Percentiles rank a stretch among this genome's conserved stretches.
Evolutionary conservation across 2,888 invertebrate genomes (phyloP).

Genomic region (Epirrhoe tristata): DNA sequence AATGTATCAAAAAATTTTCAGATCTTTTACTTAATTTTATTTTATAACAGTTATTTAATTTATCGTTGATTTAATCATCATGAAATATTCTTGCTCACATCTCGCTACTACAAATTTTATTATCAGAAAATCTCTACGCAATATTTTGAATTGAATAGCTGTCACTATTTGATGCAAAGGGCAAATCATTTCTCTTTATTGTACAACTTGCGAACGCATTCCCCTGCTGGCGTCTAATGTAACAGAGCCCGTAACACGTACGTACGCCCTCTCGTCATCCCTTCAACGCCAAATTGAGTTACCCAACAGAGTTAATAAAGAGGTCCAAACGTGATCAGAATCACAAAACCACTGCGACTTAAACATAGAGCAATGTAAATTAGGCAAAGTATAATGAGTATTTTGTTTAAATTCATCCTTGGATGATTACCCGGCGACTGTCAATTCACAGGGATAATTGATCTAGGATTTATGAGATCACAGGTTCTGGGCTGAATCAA

Average conservation of each 20-base stretch:
- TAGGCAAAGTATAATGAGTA: slow-evolving; percentile 51
- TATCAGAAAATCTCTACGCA: too few relatives aligned
- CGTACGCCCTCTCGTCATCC: slow-evolving; percentile 71
- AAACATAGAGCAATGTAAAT: slow-evolving; percentile 60
- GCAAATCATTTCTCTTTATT: slow-evolving; percentile 38
- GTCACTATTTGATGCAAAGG: neutral
- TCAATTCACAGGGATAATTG: slow-evolving; percentile 3
- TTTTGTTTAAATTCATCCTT: slow-evolving; percentile 54
- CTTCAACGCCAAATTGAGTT: slow-evolving; percentile 78
- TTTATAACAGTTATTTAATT: too few relatives aligned
- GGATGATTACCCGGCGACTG: slow-evolving; percentile 45
- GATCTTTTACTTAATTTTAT: too few relatives aligned
- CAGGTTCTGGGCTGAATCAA: slow-evolving; percentile 40
- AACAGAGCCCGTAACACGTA: slow-evolving; percentile 68
- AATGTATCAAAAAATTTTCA: too few relatives aligned
- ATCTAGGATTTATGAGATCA: slow-evolving; percentile 60
- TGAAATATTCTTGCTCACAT: too few relatives aligned
- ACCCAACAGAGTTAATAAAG: slow-evolving; percentile 79
- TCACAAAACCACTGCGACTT: slow-evolving; percentile 56
- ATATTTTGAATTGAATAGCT: too few relatives aligned
- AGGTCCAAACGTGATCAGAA: slow-evolving; percentile 69
- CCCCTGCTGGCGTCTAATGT: slow-evolving; percentile 51
- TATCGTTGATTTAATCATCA: too few relatives aligned
- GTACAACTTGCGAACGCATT: slow-evolving; percentile 54
- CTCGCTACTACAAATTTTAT: too few relatives aligned